Percentiles rank a stretch among this genome's conserved stretches.
These are phyloP conservation scores for Uria lomvia DNA, from an alignment of 2,113 vertebrate genomes.

Conservation along the genomic window DNA sequence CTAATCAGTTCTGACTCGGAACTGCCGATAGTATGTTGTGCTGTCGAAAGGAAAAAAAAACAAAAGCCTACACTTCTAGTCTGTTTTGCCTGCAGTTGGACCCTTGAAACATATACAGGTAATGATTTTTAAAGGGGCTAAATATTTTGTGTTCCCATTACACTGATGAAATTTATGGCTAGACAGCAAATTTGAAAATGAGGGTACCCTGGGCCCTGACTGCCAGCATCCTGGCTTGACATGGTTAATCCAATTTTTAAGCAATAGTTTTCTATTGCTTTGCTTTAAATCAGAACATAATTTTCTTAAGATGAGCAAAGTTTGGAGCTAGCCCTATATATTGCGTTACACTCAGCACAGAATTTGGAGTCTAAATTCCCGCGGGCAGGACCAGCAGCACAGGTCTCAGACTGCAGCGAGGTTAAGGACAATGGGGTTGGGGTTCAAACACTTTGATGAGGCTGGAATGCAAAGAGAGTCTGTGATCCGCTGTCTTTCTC, in stretches of 20 bases:
- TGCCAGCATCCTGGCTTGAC: not conserved
- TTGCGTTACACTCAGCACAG: not conserved
- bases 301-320: not conserved
- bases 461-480: not conserved
- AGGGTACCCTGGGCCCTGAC: not conserved
- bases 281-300: not conserved
- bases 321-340: not conserved
- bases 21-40: not conserved
- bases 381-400: not conserved
- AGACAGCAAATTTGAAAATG: not conserved
- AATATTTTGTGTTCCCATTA: not conserved
- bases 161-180: not conserved
- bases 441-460: not conserved
- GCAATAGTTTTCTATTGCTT: not conserved
- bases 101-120: not conserved
- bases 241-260: not conserved
- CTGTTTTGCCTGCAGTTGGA: not conserved
- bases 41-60: not conserved
- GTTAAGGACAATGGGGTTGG: not conserved
- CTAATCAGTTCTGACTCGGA: not conserved
- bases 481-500: not conserved
- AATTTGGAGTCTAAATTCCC: not conserved
- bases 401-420: not conserved
- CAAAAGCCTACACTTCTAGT: not conserved
- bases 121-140: not conserved